Evolutionary conservation across 2,888 invertebrate species (phyloP).

Genomic region (Auanema freiburgensis): DNA sequence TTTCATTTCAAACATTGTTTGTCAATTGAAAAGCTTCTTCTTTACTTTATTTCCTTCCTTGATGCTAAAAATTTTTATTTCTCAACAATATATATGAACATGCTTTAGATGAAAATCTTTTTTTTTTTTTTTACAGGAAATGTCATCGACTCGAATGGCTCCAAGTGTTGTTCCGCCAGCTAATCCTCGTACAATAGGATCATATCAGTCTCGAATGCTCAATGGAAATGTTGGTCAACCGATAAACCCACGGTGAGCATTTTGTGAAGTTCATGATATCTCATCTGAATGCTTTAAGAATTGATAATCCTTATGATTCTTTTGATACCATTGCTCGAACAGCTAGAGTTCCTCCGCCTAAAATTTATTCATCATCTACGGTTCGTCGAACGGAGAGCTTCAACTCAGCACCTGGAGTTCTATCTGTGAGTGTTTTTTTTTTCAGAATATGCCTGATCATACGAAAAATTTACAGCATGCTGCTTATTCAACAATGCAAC

Average conservation of each 20-base stretch:
- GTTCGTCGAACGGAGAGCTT: conserved; percentile 84
- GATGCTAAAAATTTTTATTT: too few relatives aligned
- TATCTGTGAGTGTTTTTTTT: conserved; percentile 19
- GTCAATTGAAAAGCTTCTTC: too few relatives aligned
- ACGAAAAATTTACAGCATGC: conserved; percentile 1
- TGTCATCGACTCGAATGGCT: conserved; percentile 14
- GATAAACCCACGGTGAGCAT: not conserved
- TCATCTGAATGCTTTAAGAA: not conserved
- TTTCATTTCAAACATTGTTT: too few relatives aligned
- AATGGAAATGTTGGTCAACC: conserved; percentile 54
- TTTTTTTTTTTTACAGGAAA: conserved; percentile 24
- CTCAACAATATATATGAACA: too few relatives aligned
- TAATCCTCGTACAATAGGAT: conserved; percentile 9
- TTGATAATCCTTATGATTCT: not conserved
- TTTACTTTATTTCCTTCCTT: too few relatives aligned
- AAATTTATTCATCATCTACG: conserved; percentile 31
- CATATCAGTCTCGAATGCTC: conserved; percentile 36
- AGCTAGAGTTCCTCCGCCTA: conserved; percentile 59
- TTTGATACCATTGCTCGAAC: conserved; percentile 50
- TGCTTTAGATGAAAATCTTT: too few relatives aligned
- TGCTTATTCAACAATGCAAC: conserved; percentile 37
- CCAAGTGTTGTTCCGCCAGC: conserved; percentile 5
- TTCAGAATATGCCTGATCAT: not conserved
- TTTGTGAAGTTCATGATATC: not conserved
- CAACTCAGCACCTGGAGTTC: conserved; percentile 40